Percentiles rank a stretch among this genome's conserved stretches.
These are phyloP conservation scores for Lasioglossum figueresi DNA, from an alignment of 2,888 invertebrate species.

Conservation along the genomic window DNA sequence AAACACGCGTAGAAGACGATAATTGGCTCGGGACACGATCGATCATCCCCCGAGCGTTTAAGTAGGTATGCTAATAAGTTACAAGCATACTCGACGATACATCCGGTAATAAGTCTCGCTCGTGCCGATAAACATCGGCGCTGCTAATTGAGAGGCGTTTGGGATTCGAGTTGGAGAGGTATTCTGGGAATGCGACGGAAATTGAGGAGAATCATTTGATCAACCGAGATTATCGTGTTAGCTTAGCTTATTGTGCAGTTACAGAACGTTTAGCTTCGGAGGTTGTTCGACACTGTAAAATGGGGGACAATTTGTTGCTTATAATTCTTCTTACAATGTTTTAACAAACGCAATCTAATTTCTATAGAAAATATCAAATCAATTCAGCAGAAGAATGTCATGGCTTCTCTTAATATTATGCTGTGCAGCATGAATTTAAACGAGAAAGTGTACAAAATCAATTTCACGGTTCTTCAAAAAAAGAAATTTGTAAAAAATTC, in stretches of 20 bases:
- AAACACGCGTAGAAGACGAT: slow-evolving; percentile 29
- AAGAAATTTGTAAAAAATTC: too few species aligned
- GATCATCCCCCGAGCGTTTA: slow-evolving; percentile 54
- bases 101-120: slow-evolving; percentile 35
- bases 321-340: too few species aligned
- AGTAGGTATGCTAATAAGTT: slow-evolving; percentile 58
- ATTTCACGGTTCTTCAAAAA: too few species aligned
- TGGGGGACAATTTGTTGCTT: too few species aligned
- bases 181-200: not conserved
- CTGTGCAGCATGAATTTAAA: too few species aligned
- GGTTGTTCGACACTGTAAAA: too few species aligned
- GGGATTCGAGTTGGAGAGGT: not conserved
- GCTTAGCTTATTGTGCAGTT: not conserved
- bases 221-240: not conserved
- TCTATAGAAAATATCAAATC: too few species aligned
- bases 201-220: not conserved
- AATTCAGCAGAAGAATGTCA: too few species aligned
- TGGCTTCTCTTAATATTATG: too few species aligned
- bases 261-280: not conserved
- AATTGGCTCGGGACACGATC: slow-evolving; percentile 54
- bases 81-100: slow-evolving; percentile 34
- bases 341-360: too few species aligned
- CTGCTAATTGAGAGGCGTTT: slow-evolving; percentile 47
- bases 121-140: slow-evolving; percentile 39
- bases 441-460: too few species aligned